Conservation (phyloP, 1,140 invertebrate species). For the Steinernema feltiae region DNA sequence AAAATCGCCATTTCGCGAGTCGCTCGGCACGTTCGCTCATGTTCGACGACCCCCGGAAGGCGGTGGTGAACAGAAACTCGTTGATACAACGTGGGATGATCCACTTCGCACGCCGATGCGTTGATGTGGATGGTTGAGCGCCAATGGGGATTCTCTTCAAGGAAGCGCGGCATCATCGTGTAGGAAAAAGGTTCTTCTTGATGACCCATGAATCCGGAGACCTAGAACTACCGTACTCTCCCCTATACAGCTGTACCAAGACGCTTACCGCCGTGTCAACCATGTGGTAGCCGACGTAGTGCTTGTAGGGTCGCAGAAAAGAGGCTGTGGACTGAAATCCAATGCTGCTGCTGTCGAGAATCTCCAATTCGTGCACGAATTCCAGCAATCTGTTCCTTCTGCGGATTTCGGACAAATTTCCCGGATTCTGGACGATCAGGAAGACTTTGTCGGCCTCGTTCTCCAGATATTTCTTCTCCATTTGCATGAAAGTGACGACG, state of each 20-base stretch:
- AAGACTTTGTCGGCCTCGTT: constrained; percentile 3
- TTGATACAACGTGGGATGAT: neutral
- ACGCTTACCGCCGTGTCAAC: neutral
- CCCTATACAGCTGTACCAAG: neutral
- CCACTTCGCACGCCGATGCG: neutral
- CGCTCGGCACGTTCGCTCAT: neutral
- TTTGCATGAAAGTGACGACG: neutral
- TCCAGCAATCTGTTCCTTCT: neutral
- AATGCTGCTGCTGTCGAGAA: neutral
- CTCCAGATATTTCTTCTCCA: constrained; percentile 2
- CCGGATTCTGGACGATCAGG: neutral
- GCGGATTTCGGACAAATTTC: neutral
- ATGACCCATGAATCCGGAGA: neutral
- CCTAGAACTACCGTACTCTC: neutral
- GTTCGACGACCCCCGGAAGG: neutral
- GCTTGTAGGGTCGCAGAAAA: neutral
- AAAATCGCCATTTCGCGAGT: neutral
- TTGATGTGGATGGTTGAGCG: neutral
- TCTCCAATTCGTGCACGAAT: neutral
- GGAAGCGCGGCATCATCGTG: neutral
- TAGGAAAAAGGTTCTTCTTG: neutral
- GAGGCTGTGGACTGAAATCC: neutral
- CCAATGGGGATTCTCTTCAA: neutral
- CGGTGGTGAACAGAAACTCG: neutral
- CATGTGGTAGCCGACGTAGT: neutral